Evolutionary conservation across 2,888 invertebrate species (phyloP).

Genomic region (Tanypteryx hageni): DNA sequence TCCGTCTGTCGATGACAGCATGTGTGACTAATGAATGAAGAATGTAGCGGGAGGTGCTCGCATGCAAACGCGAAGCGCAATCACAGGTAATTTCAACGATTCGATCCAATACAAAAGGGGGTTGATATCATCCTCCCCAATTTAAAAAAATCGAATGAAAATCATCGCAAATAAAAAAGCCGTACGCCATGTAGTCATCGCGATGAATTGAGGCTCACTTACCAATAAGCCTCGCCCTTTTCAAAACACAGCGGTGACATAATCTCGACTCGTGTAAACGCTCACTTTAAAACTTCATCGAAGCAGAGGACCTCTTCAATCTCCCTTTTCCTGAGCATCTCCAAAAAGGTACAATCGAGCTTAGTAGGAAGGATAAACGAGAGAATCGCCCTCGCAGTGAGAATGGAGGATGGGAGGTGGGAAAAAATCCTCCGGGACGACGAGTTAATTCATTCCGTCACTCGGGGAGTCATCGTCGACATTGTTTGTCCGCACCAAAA

Average conservation of each 20-base stretch:
- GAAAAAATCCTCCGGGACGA: constrained; percentile 22
- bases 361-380: no score
- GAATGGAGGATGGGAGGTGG: neutral
- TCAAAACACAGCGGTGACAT: no score
- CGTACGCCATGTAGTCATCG: no score
- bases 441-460: constrained; percentile 50
- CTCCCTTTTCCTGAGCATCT: no score
- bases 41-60: neutral
- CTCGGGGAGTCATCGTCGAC: constrained; percentile 12
- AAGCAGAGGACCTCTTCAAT: no score
- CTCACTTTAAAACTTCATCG: no score
- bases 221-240: no score
- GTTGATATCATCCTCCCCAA: neutral
- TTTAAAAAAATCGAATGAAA: neutral
- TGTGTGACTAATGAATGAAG: neutral
- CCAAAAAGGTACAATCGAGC: no score
- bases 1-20: neutral
- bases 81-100: neutral
- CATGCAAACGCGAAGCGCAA: neutral
- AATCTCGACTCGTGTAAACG: no score
- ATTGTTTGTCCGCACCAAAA: constrained; percentile 56
- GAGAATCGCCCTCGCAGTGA: no score
- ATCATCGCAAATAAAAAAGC: no score
- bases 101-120: neutral
- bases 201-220: no score